Evolutionary conservation across 1,140 invertebrate species (phyloP), one percentile per base, ranked within the genome.

Genomic region (Drosophila funebris): DNA sequence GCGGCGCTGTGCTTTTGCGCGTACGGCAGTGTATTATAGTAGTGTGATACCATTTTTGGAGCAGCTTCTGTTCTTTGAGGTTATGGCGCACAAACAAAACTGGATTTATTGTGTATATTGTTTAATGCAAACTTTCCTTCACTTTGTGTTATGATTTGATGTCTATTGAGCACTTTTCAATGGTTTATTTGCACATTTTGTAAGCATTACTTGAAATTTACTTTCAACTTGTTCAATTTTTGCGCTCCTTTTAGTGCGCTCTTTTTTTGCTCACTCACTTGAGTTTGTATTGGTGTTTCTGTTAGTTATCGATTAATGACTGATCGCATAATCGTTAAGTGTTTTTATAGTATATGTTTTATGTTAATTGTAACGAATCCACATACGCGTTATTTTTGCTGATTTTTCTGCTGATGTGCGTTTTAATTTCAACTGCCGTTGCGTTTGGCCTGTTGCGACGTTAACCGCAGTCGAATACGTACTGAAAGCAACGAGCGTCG

Each of bases 31-130:
- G 78, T 62, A 29, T 91, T 91, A 69, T 91, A 91, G 46, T 91
- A 91, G 27, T 88, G 83, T 8, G 90, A 91, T 43, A 91, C 90
- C 90, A 91, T 91, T 61, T 76, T 90, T 63, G 57, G 43, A 13
- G 31, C 37, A 56, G 61, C 31, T 50, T 20, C 33, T 70, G 18
- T 46, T n/a, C 46, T 58, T 22, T 69, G 61, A 79, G 69, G 73
- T 76, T 78, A 76, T 48, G 43, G 46, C 41, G 52, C 29, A 29
- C 16, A 18, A 37, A 36, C 60, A 63, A 50, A 31, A 29, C 14
- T 50, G n/a, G 18, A 9, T 39, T 18, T 39, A 39, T 46, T 44
- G 29, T 29, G 6, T 13, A 22, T 16, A 24, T 20, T 56, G 4
- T 56, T 41, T 52, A n/a, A 13, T 31, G 2, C 4, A 16, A 46